Base-by-base conservation (phyloP, 2,888 invertebrate genomes). In the Dyspetes luteomarginatus region DNA sequence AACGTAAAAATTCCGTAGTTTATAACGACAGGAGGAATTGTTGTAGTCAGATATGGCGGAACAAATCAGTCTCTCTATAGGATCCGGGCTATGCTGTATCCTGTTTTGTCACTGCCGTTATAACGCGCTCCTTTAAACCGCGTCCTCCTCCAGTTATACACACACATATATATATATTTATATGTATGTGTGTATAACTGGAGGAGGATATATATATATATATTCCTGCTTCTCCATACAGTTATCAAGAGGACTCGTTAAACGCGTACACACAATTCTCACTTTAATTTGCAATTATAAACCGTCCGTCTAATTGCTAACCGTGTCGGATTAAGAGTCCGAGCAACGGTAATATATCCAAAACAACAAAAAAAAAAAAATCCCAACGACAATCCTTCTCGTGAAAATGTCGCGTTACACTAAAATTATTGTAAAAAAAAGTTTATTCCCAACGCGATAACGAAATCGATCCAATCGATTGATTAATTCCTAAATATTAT, bases 141-240 rank as follows among this genome's bases (percentile, higher is more conserved):
- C 17, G 30, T 26, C 43, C 65, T 48, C 30, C 24, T 82, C 82
- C 86, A 85, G 87, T 88, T 88, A 72, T 48, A 48, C 48, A n/a
- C 48, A n/a, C n/a, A n/a, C n/a, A n/a, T n/a, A n/a, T n/a, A n/a
- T n/a, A n/a, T n/a, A n/a, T n/a, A n/a, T n/a, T n/a, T n/a, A n/a
- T n/a, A n/a, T n/a, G n/a, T n/a, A n/a, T n/a, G n/a, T n/a, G 48
- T n/a, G 48, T 48, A 48, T 72, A 88, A 88, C 87, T 85, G 86
- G 82, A 82, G 24, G 30, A 48, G 65, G 43, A 26, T n/a, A n/a
- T n/a, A n/a, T n/a, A n/a, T n/a, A n/a, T 7, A 7, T 36, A 87
- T 80, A 74, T 83, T 82, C 83, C 82, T 78, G 85, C 77, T 83
- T 88, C 52, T 60, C 85, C 89, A 91, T 89, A 91, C 91, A 90